Conservation (phyloP, 2,797 vertebrate genomes). For the Silurus lanzhouensis region DNA sequence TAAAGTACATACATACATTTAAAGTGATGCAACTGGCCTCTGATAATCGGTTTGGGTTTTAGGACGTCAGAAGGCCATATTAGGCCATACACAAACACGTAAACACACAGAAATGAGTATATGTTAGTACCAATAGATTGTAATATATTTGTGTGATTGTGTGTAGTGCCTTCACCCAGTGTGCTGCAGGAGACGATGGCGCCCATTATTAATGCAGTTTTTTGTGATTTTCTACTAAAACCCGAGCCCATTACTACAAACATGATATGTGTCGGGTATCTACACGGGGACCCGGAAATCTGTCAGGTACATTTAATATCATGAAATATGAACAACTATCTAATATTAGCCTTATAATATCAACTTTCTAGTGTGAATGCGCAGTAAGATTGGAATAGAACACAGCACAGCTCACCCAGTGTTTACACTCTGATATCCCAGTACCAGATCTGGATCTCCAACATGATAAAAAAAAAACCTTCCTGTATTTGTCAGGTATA, state of each 20-base stretch:
- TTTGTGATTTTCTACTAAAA: constrained; percentile 38
- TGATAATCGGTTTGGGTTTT: no score
- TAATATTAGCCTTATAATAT: not conserved
- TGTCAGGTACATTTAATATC: constrained; percentile 52
- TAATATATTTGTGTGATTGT: not conserved
- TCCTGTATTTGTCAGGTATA: constrained; percentile 17
- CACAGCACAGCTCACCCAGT: not conserved
- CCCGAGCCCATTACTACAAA: constrained; percentile 18
- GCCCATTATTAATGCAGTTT: constrained; percentile 37
- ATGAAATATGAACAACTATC: not conserved
- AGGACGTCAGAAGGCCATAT: no score
- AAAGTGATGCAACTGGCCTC: no score
- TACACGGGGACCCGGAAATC: constrained; percentile 48
- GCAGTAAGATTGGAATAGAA: not conserved
- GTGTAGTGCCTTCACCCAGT: constrained; percentile 13
- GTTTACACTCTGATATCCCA: constrained; percentile 6
- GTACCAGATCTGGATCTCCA: constrained; percentile 24
- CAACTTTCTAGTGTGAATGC: not conserved
- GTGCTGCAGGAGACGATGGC: constrained; percentile 57
- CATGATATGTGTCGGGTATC: constrained; percentile 61
- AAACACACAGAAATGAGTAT: not conserved
- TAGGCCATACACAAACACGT: no score
- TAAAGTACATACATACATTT: no score
- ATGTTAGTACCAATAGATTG: not conserved
- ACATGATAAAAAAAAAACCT: not conserved